Evolutionary conservation across 2,888 invertebrate species (phyloP).

Genomic region (Venusia cambrica): DNA sequence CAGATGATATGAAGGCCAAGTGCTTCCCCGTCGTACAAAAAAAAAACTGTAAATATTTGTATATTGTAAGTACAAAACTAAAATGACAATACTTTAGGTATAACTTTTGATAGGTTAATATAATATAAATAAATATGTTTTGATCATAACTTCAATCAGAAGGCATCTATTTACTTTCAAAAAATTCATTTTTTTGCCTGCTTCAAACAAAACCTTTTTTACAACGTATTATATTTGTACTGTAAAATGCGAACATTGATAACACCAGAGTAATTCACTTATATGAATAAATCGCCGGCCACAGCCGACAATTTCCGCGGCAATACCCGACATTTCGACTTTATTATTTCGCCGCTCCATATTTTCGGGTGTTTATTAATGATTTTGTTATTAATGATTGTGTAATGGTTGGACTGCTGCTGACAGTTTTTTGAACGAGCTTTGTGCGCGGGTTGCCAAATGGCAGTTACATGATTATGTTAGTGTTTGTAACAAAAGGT

Average conservation of each 20-base stretch:
- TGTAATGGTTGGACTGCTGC: slow-evolving; percentile 62
- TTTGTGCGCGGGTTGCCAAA: slow-evolving; percentile 48
- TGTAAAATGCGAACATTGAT: slow-evolving; percentile 29
- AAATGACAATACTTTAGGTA: too few relatives aligned
- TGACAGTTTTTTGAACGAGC: slow-evolving; percentile 49
- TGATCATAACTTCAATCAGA: too few relatives aligned
- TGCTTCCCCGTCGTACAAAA: too few relatives aligned
- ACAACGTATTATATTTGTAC: slow-evolving; percentile 14
- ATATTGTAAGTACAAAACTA: too few relatives aligned
- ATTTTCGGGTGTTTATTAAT: slow-evolving; percentile 67
- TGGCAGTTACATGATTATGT: too few relatives aligned
- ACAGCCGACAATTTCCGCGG: slow-evolving; percentile 47
- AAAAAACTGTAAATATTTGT: too few relatives aligned
- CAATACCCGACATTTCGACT: slow-evolving; percentile 37
- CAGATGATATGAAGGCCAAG: too few relatives aligned
- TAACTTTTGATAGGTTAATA: too few relatives aligned
- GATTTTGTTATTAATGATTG: slow-evolving; percentile 72
- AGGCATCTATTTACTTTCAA: too few relatives aligned
- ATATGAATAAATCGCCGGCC: slow-evolving; percentile 47
- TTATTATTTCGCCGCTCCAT: slow-evolving; percentile 64
- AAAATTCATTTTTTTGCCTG: too few relatives aligned
- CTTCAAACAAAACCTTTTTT: slow-evolving; percentile 13
- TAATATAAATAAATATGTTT: too few relatives aligned
- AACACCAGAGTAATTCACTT: slow-evolving; percentile 55
- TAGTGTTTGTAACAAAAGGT: too few relatives aligned